Conservation (phyloP, 1,140 invertebrate species). For the Heliothis virescens region DNA sequence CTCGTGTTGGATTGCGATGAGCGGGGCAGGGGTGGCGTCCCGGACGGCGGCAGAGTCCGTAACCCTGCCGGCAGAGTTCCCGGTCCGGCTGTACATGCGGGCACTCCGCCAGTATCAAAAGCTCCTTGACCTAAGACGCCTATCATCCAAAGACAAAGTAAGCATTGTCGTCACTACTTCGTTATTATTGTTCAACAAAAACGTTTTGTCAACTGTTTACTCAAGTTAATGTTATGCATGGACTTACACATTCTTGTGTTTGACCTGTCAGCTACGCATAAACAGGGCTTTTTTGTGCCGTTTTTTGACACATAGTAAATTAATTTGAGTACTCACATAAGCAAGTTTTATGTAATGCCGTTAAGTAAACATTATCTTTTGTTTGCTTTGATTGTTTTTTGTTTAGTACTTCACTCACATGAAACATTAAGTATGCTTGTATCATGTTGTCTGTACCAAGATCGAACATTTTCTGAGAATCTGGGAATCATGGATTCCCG, state of each 20-base stretch:
- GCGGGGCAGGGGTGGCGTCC: constrained; percentile 76
- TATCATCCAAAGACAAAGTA: constrained; percentile 84
- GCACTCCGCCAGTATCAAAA: constrained; percentile 88
- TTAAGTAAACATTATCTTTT: constrained; percentile 33
- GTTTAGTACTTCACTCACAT: background rate
- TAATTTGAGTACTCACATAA: constrained; percentile 42
- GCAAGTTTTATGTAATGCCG: constrained; percentile 18
- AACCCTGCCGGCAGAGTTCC: constrained; percentile 86
- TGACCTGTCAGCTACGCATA: background rate
- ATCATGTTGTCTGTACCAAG: background rate
- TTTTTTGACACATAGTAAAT: background rate
- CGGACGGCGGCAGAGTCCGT: constrained; percentile 67
- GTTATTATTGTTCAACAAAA: background rate
- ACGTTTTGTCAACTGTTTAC: background rate
- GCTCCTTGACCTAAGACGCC: constrained; percentile 83
- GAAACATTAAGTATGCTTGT: background rate
- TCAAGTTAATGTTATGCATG: constrained; percentile 6
- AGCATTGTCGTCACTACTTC: constrained; percentile 57
- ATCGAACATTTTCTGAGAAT: background rate
- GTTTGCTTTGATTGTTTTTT: constrained; percentile 28
- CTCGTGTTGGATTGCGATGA: constrained; percentile 66
- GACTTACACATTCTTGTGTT: background rate
- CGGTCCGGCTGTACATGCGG: constrained; percentile 86
- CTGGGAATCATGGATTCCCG: constrained; percentile 1
- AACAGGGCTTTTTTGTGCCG: background rate